phyloP scores from a whole-genome alignment of 2,797 vertebrate genomes.

The Manis crassicaudata region DNA sequence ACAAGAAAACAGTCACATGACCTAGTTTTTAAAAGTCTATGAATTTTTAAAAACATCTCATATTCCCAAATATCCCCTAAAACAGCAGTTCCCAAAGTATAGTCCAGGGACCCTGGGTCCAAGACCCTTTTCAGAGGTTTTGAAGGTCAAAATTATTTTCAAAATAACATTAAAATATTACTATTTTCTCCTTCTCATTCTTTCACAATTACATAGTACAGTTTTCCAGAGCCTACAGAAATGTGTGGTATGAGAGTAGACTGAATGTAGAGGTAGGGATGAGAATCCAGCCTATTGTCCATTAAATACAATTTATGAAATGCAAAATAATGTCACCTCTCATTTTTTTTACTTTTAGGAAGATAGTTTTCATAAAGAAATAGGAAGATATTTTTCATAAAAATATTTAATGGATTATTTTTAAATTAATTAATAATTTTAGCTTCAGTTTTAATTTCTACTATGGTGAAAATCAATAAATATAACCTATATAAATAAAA shows the following conservation, averaged over 20 bases:
- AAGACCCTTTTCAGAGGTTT: neutral
- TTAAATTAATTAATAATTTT: neutral
- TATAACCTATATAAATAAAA: neutral
- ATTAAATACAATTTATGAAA: neutral
- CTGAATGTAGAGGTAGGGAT: neutral
- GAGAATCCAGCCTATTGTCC: neutral
- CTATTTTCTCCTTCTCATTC: neutral
- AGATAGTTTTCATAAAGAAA: neutral
- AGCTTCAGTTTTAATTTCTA: constrained; percentile 30
- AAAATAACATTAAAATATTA: neutral
- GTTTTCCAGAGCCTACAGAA: neutral
- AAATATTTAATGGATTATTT: neutral
- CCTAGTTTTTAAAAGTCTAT: neutral
- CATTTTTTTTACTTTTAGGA: neutral
- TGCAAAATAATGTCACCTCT: neutral
- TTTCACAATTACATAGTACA: neutral
- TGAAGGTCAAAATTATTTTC: neutral
- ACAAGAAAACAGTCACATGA: neutral
- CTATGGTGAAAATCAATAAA: neutral
- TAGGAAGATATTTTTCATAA: neutral
- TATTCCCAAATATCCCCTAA: neutral
- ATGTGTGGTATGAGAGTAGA: neutral
- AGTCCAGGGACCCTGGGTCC: neutral
- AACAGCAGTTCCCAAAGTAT: neutral
- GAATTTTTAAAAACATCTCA: neutral